Conservation (phyloP, 2,888 invertebrate genomes). For the Dascillus cervinus region DNA sequence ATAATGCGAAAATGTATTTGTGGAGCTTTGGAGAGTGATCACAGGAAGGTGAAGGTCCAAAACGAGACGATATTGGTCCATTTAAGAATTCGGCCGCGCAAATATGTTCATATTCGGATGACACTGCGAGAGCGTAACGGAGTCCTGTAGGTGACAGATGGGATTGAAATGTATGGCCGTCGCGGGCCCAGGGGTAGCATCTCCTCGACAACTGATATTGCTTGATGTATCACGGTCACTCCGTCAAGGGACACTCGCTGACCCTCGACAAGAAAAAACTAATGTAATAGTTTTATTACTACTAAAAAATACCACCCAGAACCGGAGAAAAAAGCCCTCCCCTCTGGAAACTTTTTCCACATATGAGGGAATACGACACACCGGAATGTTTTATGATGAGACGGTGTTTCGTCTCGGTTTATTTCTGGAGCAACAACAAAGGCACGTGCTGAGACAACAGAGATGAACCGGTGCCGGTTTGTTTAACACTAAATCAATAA, state of each 20-base stretch:
- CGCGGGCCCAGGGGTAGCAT: constrained; percentile 36
- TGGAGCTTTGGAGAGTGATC: too few relatives aligned
- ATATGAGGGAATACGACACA: constrained; percentile 26
- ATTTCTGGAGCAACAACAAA: constrained; percentile 28
- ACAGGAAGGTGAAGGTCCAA: too few relatives aligned
- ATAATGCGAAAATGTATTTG: too few relatives aligned
- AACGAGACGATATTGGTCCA: too few relatives aligned
- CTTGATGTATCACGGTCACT: constrained; percentile 46
- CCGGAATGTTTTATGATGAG: constrained; percentile 25
- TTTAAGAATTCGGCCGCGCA: too few relatives aligned
- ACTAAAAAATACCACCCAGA: constrained; percentile 18
- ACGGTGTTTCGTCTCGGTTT: constrained; percentile 28
- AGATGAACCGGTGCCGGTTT: constrained; percentile 28
- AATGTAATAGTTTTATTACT: constrained; percentile 44
- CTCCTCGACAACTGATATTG: constrained; percentile 42
- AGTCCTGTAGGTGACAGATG: constrained; percentile 34
- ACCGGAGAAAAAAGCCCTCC: constrained; percentile 14
- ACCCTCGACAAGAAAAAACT: constrained; percentile 39
- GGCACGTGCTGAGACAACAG: constrained; percentile 20
- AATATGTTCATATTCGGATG: constrained; percentile 14
- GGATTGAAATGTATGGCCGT: constrained; percentile 44
- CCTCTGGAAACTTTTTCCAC: constrained; percentile 23
- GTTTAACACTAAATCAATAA: constrained; percentile 31
- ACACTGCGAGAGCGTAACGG: constrained; percentile 13
- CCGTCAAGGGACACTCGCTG: constrained; percentile 35